Base-by-base conservation (phyloP, 2,888 invertebrate species). In the Petrophora chlorosata region DNA sequence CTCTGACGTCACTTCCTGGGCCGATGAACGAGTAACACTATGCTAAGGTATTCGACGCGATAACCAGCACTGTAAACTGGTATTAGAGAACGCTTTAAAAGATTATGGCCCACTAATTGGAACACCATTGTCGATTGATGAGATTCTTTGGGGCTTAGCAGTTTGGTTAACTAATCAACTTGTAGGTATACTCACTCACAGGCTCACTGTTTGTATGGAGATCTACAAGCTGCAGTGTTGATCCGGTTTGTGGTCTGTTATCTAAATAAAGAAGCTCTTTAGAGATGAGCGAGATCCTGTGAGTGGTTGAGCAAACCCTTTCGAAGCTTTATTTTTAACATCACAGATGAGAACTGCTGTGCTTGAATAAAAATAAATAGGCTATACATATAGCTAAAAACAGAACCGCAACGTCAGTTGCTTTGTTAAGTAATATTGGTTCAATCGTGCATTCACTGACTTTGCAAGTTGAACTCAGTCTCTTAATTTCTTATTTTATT, bases 1-100 rank as follows among this genome's bases (percentile, higher is more conserved):
- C 35, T 61, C 41, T 84, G 82, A 85, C 85, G 84, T 86, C 83
- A 86, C 65, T 79, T 87, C 86, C 87, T 70, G 74, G 67, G 76
- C 76, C 70, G 70, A 71, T 75, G 77, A 76, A 79, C 77, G 72
- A 70, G 65, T 70, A 63, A 67, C 67, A 66, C 66, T 61, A 58
- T 61, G 48, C 49, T 56, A 65, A 72, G 68, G 70, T 64, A 76
- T 79, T 68, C 67, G 51, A 70, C 56, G 63, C 68, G 80, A 78
- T 82, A 82, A 79, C 69, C 70, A 49, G 69, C 59, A 68, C 61
- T 62, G 73, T 70, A 78, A 78, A 79, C 77, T 69, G 60, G 70
- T 70, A 67, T 68, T 67, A 66, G 61, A 61, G 51, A 66, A 67
- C 57, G 64, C 61, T 65, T 68, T 55, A 60, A 68, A 65, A 58